Evolutionary conservation across 53 echinoderm and acorn worm genomes (phyloP), one percentile per base, ranked within the genome.

Genomic region (Echinarachnius parma): DNA sequence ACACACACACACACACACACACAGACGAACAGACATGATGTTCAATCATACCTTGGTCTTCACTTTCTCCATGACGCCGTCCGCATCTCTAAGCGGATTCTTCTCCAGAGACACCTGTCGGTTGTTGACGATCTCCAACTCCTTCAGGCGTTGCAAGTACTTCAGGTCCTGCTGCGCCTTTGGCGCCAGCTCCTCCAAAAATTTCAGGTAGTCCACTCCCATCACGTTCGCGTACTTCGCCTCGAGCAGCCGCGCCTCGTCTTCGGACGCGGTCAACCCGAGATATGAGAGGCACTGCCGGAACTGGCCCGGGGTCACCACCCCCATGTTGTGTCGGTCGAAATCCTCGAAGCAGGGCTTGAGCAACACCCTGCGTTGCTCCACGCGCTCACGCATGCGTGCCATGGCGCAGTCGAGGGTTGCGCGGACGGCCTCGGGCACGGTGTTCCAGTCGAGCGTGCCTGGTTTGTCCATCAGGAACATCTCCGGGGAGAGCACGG

Each of bases 281-380:
- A 98, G 81, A 66, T 87, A 98, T 16, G 89, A 86, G 48, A 98
- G 80, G 53, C 98, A 98, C 69, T 98, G 98, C 7, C 98, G 59
- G 78, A 98, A 98, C 83, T 98, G 98, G 52, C 86, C 66, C 47
- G 81, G 72, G 44, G 98, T 98, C 47, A 98, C 88, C n/a, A 82
- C 79, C 26, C 98, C 98, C 63, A 84, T 82, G 78, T 98, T 98
- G 81, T 98, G 98, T 15, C 60, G 80, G 62, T 98, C 98, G 59
- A 92, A 98, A 53, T 98, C 98, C 75, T 98, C 86, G 75, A 91
- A 98, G 76, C 91, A 92, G 4, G 91, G 91, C 59, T 98, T 98
- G 54, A 77, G 49, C 46, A 92, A 78, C 55, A 98, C 83, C 10
- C 98, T 82, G 3, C 98, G 81, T 53, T 88, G 98, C 47, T 82